These are phyloP conservation scores for Rhinoraja longicauda DNA, from an alignment of 2,797 vertebrate genomes.

Conservation along the genomic window DNA sequence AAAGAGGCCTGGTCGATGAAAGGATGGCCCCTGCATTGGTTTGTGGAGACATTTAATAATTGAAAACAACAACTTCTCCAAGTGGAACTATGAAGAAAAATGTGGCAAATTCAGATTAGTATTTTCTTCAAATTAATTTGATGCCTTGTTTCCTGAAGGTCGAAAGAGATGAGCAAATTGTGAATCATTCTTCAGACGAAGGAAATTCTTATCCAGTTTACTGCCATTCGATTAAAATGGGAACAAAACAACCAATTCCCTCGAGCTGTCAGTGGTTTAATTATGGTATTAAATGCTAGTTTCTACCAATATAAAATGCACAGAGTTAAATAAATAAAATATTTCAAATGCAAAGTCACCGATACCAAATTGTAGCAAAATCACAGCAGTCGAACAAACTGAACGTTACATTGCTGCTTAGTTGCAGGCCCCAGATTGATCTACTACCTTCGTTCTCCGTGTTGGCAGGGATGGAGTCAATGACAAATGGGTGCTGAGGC, in stretches of 20 bases:
- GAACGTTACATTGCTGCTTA: not conserved
- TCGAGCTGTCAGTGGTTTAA: not conserved
- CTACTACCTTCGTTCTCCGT: constrained; percentile 85
- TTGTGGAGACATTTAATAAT: no score
- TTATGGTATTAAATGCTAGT: not conserved
- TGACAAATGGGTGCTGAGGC: constrained; percentile 87
- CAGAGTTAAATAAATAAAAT: not conserved
- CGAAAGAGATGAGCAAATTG: not conserved
- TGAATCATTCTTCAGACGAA: not conserved
- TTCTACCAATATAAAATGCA: not conserved
- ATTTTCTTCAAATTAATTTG: not conserved
- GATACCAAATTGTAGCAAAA: not conserved
- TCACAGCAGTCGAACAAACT: not conserved
- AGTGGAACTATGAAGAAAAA: not conserved
- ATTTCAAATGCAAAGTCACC: constrained; percentile 2
- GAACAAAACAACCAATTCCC: not conserved
- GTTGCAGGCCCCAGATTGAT: not conserved
- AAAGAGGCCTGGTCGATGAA: not conserved
- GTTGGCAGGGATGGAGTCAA: constrained; percentile 82
- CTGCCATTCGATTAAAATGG: not conserved
- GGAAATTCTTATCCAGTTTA: not conserved
- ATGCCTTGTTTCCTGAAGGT: not conserved
- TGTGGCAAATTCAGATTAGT: not conserved
- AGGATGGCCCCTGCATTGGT: not conserved
- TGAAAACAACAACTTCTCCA: not conserved